These are phyloP conservation scores for Drosophila fungiperda DNA, from an alignment of 2,888 invertebrate genomes.

Conservation along the genomic window DNA sequence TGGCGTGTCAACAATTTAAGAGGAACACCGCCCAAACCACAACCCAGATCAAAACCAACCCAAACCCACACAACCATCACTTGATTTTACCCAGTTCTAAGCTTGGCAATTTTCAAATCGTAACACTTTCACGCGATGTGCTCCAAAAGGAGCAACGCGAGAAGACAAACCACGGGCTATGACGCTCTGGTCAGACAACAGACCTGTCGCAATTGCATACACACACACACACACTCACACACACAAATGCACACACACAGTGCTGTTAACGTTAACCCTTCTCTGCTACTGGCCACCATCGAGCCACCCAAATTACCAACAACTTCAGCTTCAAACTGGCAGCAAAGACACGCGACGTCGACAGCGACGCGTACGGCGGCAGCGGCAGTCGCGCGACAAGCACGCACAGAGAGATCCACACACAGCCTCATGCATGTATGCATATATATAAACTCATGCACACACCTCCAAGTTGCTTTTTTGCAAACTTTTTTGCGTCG, in stretches of 20 bases:
- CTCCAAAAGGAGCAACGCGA: slow-evolving; percentile 61
- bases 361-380: slow-evolving; percentile 62
- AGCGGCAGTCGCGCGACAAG: slow-evolving; percentile 71
- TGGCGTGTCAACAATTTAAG: slow-evolving; percentile 56
- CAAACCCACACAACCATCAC: slow-evolving; percentile 5
- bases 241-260: background rate
- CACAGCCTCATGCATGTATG: slow-evolving; percentile 10
- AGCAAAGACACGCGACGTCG: slow-evolving; percentile 72
- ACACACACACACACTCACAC: slow-evolving; percentile 11
- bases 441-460: slow-evolving; percentile 11
- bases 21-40: slow-evolving; percentile 19
- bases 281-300: slow-evolving; percentile 43
- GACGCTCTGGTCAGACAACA: slow-evolving; percentile 55
- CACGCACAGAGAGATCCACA: slow-evolving; percentile 55
- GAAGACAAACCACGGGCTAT: slow-evolving; percentile 19
- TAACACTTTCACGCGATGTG: slow-evolving; percentile 72
- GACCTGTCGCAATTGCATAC: slow-evolving; percentile 67
- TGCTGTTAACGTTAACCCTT: slow-evolving; percentile 58
- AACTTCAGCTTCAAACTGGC: slow-evolving; percentile 36
- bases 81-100: slow-evolving; percentile 76
- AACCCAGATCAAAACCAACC: background rate
- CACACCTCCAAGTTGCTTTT: slow-evolving; percentile 61
- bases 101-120: slow-evolving; percentile 75
- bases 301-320: slow-evolving; percentile 50
- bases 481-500: slow-evolving; percentile 68